These are phyloP conservation scores for Hydra vulgaris DNA, from an alignment of 30 jellyfish, hydroid and myxozoan genomes.

Conservation along the genomic window DNA sequence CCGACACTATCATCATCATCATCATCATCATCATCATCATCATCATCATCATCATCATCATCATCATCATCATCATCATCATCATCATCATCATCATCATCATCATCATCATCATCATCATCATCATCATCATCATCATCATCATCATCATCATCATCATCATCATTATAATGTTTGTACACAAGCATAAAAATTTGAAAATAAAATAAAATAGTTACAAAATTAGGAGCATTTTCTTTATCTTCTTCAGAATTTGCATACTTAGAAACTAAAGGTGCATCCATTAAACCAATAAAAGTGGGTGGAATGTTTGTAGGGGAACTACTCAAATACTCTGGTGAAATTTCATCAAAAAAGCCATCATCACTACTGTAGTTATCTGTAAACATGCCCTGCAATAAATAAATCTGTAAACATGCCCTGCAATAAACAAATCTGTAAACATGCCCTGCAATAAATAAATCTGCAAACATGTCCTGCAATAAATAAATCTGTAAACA, in stretches of 20 bases:
- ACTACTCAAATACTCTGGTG: slow-evolving; percentile 11
- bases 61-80: slow-evolving; percentile 10
- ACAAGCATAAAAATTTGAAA: not conserved
- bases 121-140: slow-evolving; percentile 23
- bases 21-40: slow-evolving; percentile 20
- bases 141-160: slow-evolving; percentile 32
- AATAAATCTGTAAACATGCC: not conserved
- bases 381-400: not conserved
- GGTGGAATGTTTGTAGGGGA: slow-evolving; percentile 20
- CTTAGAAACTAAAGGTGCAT: slow-evolving; percentile 28
- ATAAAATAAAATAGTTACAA: not conserved
- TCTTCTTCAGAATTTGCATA: slow-evolving; percentile 14
- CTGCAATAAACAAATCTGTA: not conserved
- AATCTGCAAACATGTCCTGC: not conserved
- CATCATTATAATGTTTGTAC: slow-evolving; percentile 27
- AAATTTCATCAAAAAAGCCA: slow-evolving; percentile 34
- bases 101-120: slow-evolving; percentile 13
- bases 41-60: slow-evolving; percentile 21
- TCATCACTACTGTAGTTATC: slow-evolving; percentile 6
- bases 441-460: not conserved
- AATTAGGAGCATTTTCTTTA: slow-evolving; percentile 7
- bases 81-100: slow-evolving; percentile 8
- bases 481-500: no score
- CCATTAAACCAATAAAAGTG: slow-evolving; percentile 21
- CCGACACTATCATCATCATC: slow-evolving; percentile 17